phyloP scores from a whole-genome alignment of 2,797 vertebrate genomes.

The Sebastes aleutianus region DNA sequence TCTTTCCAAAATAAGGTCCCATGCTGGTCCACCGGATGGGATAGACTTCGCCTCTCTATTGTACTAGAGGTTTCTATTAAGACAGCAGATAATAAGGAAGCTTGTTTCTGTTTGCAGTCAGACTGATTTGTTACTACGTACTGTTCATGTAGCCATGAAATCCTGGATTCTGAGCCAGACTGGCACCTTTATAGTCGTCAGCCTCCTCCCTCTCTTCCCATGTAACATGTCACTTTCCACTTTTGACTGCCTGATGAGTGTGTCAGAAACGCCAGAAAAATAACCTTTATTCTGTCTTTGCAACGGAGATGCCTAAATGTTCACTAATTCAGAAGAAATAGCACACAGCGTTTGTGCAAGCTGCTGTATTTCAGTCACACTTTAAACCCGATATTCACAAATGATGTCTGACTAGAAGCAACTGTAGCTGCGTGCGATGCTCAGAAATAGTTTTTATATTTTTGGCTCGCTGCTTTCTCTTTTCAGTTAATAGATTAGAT shows the following conservation, averaged over 20 bases:
- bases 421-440: background rate
- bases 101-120: background rate
- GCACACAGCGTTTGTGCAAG: background rate
- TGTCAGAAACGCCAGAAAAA: slow-evolving; percentile 2
- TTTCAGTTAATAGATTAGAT: slow-evolving; percentile 21
- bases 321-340: slow-evolving; percentile 1
- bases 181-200: background rate
- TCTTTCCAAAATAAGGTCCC: no score
- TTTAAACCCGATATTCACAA: slow-evolving; percentile 5
- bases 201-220: background rate
- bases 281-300: background rate
- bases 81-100: background rate
- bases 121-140: background rate
- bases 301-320: background rate
- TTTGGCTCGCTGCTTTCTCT: slow-evolving; percentile 18
- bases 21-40: no score
- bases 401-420: slow-evolving; percentile 18
- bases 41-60: background rate
- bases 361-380: slow-evolving; percentile 1
- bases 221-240: slow-evolving; percentile 1
- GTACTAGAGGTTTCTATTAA: background rate
- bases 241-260: background rate
- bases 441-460: slow-evolving; percentile 25
- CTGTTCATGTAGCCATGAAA: background rate
- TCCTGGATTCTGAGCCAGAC: background rate